phyloP scores from a whole-genome alignment of 1,140 invertebrate genomes.

The Pristionchus pacificus region DNA sequence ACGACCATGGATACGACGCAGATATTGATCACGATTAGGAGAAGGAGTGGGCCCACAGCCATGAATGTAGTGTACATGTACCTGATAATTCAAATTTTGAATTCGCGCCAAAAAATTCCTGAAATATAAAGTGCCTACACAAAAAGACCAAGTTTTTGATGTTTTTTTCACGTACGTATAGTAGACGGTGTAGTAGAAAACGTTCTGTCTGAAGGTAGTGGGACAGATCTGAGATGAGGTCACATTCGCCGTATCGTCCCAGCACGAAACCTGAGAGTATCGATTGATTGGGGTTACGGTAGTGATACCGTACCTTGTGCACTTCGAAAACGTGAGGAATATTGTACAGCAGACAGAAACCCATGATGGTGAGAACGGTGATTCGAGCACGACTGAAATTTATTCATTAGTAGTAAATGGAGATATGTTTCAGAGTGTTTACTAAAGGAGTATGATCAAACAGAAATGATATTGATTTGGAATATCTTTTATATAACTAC shows the following conservation, averaged over 20 bases:
- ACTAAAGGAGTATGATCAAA: too few species aligned
- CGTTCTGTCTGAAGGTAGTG: conserved; percentile 44
- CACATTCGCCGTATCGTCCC: background rate
- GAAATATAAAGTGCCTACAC: too few species aligned
- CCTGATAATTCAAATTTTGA: background rate
- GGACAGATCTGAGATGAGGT: conserved; percentile 50
- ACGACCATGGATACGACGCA: conserved; percentile 52
- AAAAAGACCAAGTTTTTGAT: background rate
- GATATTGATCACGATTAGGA: conserved; percentile 54
- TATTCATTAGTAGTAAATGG: background rate
- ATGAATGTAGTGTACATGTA: conserved; percentile 51
- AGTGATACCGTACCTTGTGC: conserved; percentile 27
- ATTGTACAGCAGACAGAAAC: conserved; percentile 50
- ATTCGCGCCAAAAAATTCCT: background rate
- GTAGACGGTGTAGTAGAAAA: conserved; percentile 54
- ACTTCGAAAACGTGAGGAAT: conserved; percentile 55
- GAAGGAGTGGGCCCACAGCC: conserved; percentile 53
- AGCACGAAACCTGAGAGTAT: background rate
- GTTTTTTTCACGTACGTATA: conserved; percentile 51
- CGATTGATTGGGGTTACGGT: background rate
- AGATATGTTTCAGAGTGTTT: too few species aligned
- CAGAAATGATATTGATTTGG: too few species aligned
- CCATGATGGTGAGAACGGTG: conserved; percentile 42
- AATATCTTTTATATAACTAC: too few species aligned
- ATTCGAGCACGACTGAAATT: conserved; percentile 46